Evolutionary conservation across 2,888 invertebrate species (phyloP).

Genomic region (Meghimatium bilineatum): DNA sequence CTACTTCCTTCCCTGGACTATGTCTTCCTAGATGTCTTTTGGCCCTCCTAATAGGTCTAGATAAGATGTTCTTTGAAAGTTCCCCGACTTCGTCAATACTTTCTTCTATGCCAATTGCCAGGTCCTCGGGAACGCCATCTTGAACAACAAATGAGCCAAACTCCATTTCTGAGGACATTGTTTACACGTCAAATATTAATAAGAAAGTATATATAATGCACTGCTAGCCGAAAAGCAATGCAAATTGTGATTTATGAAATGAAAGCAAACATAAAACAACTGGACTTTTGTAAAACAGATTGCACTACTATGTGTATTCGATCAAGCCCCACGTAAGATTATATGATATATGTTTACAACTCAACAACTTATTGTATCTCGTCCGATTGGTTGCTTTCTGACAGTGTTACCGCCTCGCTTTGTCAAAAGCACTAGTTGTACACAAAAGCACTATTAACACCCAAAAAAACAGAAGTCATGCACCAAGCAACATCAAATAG

Average conservation of each 20-base stretch:
- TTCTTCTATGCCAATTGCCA: slow-evolving; percentile 30
- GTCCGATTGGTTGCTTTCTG: not conserved
- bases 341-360: not conserved
- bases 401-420: no score
- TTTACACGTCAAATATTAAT: slow-evolving; percentile 7
- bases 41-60: slow-evolving; percentile 63
- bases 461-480: no score
- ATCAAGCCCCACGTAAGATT: not conserved
- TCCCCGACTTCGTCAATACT: slow-evolving; percentile 48
- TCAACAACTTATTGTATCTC: not conserved
- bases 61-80: slow-evolving; percentile 41
- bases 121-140: slow-evolving; percentile 65
- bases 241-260: not conserved
- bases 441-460: no score
- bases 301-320: not conserved
- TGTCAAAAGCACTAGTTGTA: no score
- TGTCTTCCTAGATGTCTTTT: slow-evolving; percentile 60
- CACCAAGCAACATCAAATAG: no score
- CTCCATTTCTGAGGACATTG: slow-evolving; percentile 38
- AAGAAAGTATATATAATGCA: not conserved
- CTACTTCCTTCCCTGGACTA: slow-evolving; percentile 59
- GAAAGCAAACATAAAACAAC: not conserved
- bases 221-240: not conserved
- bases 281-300: not conserved
- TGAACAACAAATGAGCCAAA: slow-evolving; percentile 53